phyloP scores from a whole-genome alignment of 2,888 invertebrate species.

The Saturnia pavonia region DNA sequence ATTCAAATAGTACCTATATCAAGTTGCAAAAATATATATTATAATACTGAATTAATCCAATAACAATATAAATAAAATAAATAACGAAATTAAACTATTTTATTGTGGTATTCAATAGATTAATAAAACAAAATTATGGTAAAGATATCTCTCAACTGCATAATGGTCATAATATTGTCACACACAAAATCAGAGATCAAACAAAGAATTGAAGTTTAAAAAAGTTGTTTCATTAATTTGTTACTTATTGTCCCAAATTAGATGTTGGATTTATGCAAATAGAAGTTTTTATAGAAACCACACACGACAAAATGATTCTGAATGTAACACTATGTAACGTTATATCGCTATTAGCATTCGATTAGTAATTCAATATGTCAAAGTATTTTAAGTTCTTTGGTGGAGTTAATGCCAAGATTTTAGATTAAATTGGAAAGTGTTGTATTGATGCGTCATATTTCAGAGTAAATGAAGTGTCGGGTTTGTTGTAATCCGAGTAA shows the following conservation, averaged over 20 bases:
- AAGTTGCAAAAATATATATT: neutral
- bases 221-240: constrained; percentile 67
- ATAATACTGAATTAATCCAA: neutral
- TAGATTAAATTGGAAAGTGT: constrained; percentile 37
- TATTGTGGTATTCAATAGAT: neutral
- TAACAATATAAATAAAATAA: neutral
- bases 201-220: constrained; percentile 55
- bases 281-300: constrained; percentile 59
- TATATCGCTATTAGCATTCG: constrained; percentile 61
- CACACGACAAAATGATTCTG: constrained; percentile 66
- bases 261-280: constrained; percentile 71
- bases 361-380: constrained; percentile 68
- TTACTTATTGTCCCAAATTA: constrained; percentile 63
- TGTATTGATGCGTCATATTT: constrained; percentile 52
- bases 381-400: constrained; percentile 45
- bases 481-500: constrained; percentile 49
- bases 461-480: constrained; percentile 54
- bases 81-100: neutral
- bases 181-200: constrained; percentile 8
- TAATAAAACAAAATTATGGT: neutral
- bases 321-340: constrained; percentile 59
- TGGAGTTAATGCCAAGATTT: constrained; percentile 39
- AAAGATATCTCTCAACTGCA: neutral
- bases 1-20: too few relatives aligned
- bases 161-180: neutral